A percentile compares a stretch with the other conserved stretches of the same genome.
phyloP scores from a whole-genome alignment of 2,888 invertebrate genomes.

The Rhaphigaster nebulosa region DNA sequence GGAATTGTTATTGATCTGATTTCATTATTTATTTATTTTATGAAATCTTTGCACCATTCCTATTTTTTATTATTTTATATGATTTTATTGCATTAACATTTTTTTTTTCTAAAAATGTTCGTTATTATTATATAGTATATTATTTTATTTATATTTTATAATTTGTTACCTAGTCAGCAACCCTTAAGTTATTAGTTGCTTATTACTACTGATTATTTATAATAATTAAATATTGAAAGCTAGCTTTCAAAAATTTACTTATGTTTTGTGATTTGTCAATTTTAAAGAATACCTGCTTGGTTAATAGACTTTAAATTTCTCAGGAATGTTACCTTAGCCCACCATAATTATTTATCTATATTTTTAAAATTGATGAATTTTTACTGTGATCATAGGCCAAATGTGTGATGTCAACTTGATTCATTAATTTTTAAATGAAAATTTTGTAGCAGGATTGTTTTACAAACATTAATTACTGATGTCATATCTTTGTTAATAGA shows the following conservation, averaged over 20 bases:
- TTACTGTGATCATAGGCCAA: not conserved
- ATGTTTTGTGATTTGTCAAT: constrained; percentile 15
- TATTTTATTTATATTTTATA: constrained; percentile 35
- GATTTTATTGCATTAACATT: not conserved
- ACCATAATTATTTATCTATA: not conserved
- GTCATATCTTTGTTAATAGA: not conserved
- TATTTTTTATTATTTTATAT: constrained; percentile 29
- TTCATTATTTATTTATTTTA: constrained; percentile 11
- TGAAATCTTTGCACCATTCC: constrained; percentile 8
- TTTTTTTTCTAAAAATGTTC: not conserved
- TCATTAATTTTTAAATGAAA: not conserved
- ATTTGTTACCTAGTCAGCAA: constrained; percentile 32
- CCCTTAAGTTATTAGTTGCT: not conserved
- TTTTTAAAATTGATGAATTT: not conserved
- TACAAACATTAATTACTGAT: not conserved
- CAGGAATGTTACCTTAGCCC: not conserved
- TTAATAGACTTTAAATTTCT: not conserved
- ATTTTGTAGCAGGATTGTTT: not conserved
- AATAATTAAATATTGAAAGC: constrained; percentile 9
- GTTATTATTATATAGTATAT: not conserved
- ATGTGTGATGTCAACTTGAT: constrained; percentile 8
- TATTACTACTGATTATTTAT: not conserved
- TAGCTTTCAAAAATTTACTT: constrained; percentile 9
- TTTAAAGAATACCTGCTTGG: not conserved
- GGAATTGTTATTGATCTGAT: constrained; percentile 23